Evolutionary conservation across 2,888 invertebrate species (phyloP).

Genomic region (Oxyteleia sp.): DNA sequence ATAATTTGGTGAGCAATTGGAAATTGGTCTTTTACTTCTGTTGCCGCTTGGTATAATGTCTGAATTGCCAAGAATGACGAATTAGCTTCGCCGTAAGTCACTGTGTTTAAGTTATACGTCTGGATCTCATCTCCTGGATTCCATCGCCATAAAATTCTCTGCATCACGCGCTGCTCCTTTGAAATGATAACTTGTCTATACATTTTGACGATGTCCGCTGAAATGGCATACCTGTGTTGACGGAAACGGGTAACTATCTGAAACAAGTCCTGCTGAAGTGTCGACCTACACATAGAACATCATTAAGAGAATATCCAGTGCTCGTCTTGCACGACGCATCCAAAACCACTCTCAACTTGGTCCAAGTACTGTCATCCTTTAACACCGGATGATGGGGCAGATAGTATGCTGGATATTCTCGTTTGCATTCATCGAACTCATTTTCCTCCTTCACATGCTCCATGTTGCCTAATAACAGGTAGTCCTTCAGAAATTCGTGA

Average conservation of each 20-base stretch:
- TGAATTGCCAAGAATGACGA: conserved; percentile 46
- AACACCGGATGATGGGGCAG: conserved; percentile 30
- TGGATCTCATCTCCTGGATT: background rate
- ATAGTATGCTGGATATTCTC: conserved; percentile 2
- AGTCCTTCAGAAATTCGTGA: background rate
- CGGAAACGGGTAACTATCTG: background rate
- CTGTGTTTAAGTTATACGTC: conserved; percentile 3
- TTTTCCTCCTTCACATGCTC: background rate
- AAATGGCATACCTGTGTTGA: conserved; percentile 4
- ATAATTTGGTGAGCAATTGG: conserved; percentile 25
- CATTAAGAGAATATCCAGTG: conserved; percentile 12
- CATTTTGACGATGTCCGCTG: background rate
- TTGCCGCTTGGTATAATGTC: conserved; percentile 25
- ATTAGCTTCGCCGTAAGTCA: conserved; percentile 53
- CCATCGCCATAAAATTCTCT: background rate
- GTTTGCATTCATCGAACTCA: background rate
- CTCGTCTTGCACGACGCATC: conserved; percentile 21
- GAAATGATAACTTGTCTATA: background rate
- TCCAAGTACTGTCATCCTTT: background rate
- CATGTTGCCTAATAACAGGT: background rate
- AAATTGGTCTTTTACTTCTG: conserved; percentile 25
- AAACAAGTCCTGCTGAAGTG: conserved; percentile 4
- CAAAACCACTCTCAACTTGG: conserved; percentile 19
- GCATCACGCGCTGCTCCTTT: background rate
- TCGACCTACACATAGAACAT: conserved; percentile 3